Conservation (phyloP, 2,797 vertebrate genomes). For the Syngnathus rostellatus region DNA sequence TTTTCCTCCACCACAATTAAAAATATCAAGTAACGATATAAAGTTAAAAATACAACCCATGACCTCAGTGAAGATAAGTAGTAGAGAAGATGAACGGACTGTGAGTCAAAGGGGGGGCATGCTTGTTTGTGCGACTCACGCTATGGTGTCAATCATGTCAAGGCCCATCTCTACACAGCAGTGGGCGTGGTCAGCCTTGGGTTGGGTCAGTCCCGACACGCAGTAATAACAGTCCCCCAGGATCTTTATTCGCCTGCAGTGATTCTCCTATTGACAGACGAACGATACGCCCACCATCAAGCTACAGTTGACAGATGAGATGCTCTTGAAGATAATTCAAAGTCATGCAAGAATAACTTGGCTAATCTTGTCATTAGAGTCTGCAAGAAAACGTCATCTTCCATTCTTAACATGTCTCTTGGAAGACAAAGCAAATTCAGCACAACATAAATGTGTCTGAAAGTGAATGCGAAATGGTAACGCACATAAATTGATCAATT, state of each 20-base stretch:
- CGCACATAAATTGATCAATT: not conserved
- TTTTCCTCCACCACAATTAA: no score
- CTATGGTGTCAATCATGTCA: conserved; percentile 99
- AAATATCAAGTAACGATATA: no score
- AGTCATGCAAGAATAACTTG: no score
- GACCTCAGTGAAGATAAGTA: not conserved
- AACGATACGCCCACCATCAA: not conserved
- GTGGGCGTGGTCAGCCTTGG: conserved; percentile 94
- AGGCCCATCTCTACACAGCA: conserved; percentile 99
- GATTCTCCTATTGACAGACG: conserved; percentile 79
- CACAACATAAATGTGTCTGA: not conserved
- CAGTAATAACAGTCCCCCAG: conserved; percentile 98
- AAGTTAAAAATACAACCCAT: no score
- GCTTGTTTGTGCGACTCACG: conserved; percentile 71
- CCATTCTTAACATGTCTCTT: not conserved
- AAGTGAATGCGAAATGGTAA: not conserved
- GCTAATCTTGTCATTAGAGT: no score
- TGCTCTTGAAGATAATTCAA: not conserved
- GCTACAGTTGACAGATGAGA: no score
- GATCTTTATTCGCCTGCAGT: conserved; percentile 97
- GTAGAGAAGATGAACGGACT: not conserved
- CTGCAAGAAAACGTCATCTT: no score
- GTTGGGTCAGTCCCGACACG: conserved; percentile 92
- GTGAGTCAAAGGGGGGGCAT: not conserved
- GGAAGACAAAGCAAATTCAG: not conserved